Evolutionary conservation across 2,113 vertebrate species (phyloP).

Genomic region (Laticauda colubrina): DNA sequence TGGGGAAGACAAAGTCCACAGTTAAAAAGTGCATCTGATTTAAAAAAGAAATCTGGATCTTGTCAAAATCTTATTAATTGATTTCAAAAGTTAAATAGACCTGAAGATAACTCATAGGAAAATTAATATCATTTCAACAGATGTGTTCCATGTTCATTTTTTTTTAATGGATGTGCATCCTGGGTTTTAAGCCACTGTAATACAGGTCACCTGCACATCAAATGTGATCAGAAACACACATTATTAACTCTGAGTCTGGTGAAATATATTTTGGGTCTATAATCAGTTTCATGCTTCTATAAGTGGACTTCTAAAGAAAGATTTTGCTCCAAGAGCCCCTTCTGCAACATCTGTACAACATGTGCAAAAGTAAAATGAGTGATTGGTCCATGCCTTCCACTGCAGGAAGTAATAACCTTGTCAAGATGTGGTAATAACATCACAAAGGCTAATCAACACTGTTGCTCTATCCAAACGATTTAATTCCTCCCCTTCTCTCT

Average conservation of each 20-base stretch:
- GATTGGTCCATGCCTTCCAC: slow-evolving; percentile 1
- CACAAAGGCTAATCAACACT: slow-evolving; percentile 18
- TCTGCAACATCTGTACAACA: slow-evolving; percentile 20
- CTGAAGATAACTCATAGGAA: slow-evolving; percentile 23
- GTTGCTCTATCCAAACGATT: background rate
- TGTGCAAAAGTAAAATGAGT: slow-evolving; percentile 4
- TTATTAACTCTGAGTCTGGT: slow-evolving; percentile 24
- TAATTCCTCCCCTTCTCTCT: background rate
- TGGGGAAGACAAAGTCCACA: background rate
- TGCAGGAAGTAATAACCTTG: slow-evolving; percentile 22
- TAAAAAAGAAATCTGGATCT: slow-evolving; percentile 6
- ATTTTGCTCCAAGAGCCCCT: background rate
- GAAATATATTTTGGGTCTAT: slow-evolving; percentile 1
- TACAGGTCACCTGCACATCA: slow-evolving; percentile 12
- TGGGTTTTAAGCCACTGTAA: slow-evolving; percentile 4
- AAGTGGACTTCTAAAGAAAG: slow-evolving; percentile 12
- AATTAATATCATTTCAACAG: slow-evolving; percentile 30
- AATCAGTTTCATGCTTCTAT: slow-evolving; percentile 28
- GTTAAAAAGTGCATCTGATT: background rate
- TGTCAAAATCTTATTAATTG: slow-evolving; percentile 11
- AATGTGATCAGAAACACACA: slow-evolving; percentile 18
- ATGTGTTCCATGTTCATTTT: slow-evolving; percentile 19
- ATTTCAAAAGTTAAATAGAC: slow-evolving; percentile 25
- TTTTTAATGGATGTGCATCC: background rate
- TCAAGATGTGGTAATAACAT: slow-evolving; percentile 20